A percentile compares a stretch with the other conserved stretches of the same genome.
Conservation (phyloP, 2,113 vertebrate genomes). For the Notothenia rossii region DNA sequence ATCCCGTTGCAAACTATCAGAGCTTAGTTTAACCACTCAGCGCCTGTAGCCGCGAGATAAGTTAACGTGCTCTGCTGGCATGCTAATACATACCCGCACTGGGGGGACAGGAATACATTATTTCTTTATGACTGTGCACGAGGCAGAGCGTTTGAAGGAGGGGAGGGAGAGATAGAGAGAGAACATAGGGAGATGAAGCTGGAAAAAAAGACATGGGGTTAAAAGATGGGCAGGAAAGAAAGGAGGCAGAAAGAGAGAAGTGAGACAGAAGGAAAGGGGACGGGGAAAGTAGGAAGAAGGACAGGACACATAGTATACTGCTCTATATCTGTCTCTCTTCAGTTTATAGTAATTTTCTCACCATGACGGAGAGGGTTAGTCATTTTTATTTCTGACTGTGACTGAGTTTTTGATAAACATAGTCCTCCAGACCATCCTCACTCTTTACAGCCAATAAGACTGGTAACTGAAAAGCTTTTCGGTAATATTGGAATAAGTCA, state of each 20-base stretch:
- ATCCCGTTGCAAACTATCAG: constrained; percentile 77
- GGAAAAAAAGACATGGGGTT: constrained; percentile 12
- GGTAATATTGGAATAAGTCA: constrained; percentile 24
- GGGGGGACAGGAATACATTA: constrained; percentile 72
- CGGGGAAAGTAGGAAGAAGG: constrained; percentile 8
- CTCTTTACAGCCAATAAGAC: constrained; percentile 19
- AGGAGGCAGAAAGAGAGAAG: constrained; percentile 17
- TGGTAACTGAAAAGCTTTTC: constrained; percentile 26
- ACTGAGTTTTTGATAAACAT: constrained; percentile 20
- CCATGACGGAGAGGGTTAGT: constrained; percentile 25
- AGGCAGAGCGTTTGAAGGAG: constrained; percentile 58
- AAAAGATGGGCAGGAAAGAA: constrained; percentile 37
- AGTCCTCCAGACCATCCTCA: constrained; percentile 1
- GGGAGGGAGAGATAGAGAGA: constrained; percentile 22
- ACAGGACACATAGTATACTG: constrained; percentile 24
- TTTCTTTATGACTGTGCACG: constrained; percentile 76
- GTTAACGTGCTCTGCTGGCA: constrained; percentile 75
- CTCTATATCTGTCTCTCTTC: constrained; percentile 41
- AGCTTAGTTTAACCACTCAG: constrained; percentile 77
- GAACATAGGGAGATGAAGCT: constrained; percentile 47
- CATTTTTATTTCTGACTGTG: constrained; percentile 40
- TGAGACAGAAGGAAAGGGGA: constrained; percentile 14
- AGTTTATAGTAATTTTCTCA: constrained; percentile 36
- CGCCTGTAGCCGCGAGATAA: constrained; percentile 81
- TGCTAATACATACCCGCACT: constrained; percentile 71